phyloP scores from a whole-genome alignment of 2,113 vertebrate species.

The Pardalotus punctatus region DNA sequence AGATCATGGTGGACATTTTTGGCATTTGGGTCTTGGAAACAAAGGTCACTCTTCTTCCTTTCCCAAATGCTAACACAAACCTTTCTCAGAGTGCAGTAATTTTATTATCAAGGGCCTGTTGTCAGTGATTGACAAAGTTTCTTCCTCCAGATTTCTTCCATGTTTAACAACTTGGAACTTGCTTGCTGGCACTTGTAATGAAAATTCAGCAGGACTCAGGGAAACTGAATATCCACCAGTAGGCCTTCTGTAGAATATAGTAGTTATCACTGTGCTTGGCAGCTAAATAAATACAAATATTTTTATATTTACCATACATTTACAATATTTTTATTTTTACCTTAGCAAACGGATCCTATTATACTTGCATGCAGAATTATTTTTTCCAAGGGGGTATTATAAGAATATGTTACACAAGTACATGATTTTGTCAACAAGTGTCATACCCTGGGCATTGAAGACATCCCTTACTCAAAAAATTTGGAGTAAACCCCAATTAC shows the following conservation, averaged over 20 bases:
- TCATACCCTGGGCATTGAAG: not conserved
- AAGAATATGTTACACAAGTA: not conserved
- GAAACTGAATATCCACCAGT: not conserved
- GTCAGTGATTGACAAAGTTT: slow-evolving; percentile 47
- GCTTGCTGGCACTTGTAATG: not conserved
- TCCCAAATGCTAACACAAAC: slow-evolving; percentile 41
- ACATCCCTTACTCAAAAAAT: not conserved
- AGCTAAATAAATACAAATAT: not conserved
- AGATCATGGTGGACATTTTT: not conserved
- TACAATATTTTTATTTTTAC: not conserved
- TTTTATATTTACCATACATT: not conserved
- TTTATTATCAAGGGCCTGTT: slow-evolving; percentile 42
- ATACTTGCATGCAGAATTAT: not conserved
- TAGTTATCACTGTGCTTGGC: not conserved
- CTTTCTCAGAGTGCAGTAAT: not conserved
- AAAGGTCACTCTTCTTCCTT: slow-evolving; percentile 26
- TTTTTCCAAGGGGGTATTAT: not conserved
- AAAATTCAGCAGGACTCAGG: slow-evolving; percentile 7
- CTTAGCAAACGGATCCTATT: not conserved
- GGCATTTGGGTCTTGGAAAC: slow-evolving; percentile 12
- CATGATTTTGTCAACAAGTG: not conserved
- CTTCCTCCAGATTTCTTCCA: slow-evolving; percentile 26
- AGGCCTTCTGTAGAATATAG: not conserved
- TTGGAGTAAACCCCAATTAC: not conserved
- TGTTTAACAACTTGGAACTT: slow-evolving; percentile 30